phyloP scores from a whole-genome alignment of 1,140 invertebrate genomes.

The Doryteuthis pealeii region DNA sequence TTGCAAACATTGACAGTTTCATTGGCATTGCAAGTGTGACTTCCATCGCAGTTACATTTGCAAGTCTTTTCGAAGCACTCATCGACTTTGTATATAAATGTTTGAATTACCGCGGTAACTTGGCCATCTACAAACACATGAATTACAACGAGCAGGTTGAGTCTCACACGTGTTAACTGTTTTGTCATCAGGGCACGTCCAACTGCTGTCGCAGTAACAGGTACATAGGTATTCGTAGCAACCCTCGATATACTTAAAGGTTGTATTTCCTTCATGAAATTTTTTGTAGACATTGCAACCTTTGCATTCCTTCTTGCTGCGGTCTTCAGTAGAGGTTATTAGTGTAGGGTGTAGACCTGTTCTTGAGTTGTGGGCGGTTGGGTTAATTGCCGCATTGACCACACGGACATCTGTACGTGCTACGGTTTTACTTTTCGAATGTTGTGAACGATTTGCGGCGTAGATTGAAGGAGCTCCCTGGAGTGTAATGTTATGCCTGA shows the following conservation, averaged over 20 bases:
- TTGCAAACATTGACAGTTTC: conserved; percentile 10
- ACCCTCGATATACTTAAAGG: conserved; percentile 35
- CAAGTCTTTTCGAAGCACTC: background rate
- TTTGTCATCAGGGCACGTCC: conserved; percentile 28
- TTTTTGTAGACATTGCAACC: conserved; percentile 30
- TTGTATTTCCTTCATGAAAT: conserved; percentile 21
- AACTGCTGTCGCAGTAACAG: conserved; percentile 40
- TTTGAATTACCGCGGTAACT: background rate
- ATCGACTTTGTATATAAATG: background rate
- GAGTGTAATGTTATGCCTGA: background rate
- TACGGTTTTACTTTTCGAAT: background rate
- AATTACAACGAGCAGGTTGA: background rate
- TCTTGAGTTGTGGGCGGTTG: background rate
- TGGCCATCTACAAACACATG: background rate
- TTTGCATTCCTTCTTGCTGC: conserved; percentile 13
- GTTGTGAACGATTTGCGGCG: background rate
- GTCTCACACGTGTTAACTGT: conserved; percentile 30
- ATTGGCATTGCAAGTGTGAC: conserved; percentile 30
- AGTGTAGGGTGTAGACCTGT: background rate
- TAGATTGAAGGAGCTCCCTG: background rate
- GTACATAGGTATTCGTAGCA: conserved; percentile 39
- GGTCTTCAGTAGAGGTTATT: too few species aligned
- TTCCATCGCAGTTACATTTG: conserved; percentile 25
- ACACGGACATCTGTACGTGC: background rate
- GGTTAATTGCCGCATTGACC: too few species aligned